phyloP scores from a whole-genome alignment of 2,797 vertebrate species.

The Anabas testudineus region DNA sequence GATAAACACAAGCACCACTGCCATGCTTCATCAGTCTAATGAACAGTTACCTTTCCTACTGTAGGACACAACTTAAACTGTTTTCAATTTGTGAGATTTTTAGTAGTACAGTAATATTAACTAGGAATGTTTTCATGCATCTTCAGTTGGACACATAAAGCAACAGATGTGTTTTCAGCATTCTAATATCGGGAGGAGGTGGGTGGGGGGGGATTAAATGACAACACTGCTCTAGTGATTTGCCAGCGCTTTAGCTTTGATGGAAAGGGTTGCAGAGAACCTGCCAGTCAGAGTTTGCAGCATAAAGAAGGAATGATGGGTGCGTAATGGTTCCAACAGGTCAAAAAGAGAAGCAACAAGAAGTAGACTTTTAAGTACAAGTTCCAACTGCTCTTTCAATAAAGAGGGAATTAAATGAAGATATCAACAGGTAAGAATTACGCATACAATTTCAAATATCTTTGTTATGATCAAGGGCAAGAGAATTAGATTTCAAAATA shows the following conservation, averaged over 20 bases:
- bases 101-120: neutral
- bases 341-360: slow-evolving; percentile 66
- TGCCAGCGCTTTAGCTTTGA: slow-evolving; percentile 79
- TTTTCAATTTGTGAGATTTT: neutral
- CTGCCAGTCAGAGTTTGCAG: slow-evolving; percentile 56
- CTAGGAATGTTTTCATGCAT: slow-evolving; percentile 6
- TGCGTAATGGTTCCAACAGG: slow-evolving; percentile 40
- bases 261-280: slow-evolving; percentile 72
- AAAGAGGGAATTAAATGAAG: slow-evolving; percentile 28
- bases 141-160: slow-evolving; percentile 47
- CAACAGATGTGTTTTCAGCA: slow-evolving; percentile 80
- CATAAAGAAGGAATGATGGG: slow-evolving; percentile 51
- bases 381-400: slow-evolving; percentile 10
- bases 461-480: slow-evolving; percentile 2
- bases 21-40: slow-evolving; percentile 43
- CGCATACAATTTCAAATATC: slow-evolving; percentile 7
- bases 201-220: slow-evolving; percentile 78
- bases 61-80: neutral
- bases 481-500: neutral
- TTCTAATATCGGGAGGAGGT: slow-evolving; percentile 67
- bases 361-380: slow-evolving; percentile 55
- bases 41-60: slow-evolving; percentile 9
- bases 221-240: slow-evolving; percentile 79
- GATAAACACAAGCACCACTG: slow-evolving; percentile 46
- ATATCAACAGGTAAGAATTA: slow-evolving; percentile 69